Percentiles rank a stretch among this genome's conserved stretches.
Evolutionary conservation across 2,797 vertebrate species (phyloP).

Genomic region (Lates japonicus): DNA sequence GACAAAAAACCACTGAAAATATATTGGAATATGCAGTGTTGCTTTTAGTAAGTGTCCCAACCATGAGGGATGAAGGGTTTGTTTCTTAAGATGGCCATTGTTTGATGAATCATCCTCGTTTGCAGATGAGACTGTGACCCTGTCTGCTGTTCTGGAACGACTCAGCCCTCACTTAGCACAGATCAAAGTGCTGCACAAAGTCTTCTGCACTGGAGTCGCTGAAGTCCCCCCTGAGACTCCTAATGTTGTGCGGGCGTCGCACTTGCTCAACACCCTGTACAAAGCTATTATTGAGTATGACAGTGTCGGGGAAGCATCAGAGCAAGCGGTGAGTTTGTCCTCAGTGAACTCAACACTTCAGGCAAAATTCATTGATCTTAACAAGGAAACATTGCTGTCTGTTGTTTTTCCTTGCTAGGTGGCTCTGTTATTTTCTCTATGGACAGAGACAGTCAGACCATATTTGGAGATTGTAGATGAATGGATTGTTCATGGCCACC

Average conservation of each 20-base stretch:
- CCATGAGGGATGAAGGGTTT: background rate
- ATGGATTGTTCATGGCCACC: slow-evolving; percentile 97
- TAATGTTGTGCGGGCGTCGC: slow-evolving; percentile 96
- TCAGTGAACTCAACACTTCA: background rate
- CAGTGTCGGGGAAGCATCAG: slow-evolving; percentile 94
- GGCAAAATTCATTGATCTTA: background rate
- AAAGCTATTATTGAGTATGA: slow-evolving; percentile 98
- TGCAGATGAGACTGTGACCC: slow-evolving; percentile 93
- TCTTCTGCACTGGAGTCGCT: slow-evolving; percentile 97
- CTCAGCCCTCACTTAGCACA: slow-evolving; percentile 93
- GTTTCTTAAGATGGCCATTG: background rate
- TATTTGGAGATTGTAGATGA: slow-evolving; percentile 98
- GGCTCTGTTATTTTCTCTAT: slow-evolving; percentile 95
- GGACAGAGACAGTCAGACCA: slow-evolving; percentile 97
- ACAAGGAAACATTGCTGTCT: background rate
- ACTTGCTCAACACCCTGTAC: slow-evolving; percentile 97
- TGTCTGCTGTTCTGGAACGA: slow-evolving; percentile 92
- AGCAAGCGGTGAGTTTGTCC: slow-evolving; percentile 89
- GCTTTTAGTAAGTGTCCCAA: background rate
- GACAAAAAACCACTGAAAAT: no score
- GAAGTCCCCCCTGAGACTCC: slow-evolving; percentile 95
- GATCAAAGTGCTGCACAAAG: slow-evolving; percentile 94
- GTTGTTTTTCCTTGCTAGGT: slow-evolving; percentile 84
- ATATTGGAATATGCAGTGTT: background rate
- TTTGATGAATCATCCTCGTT: slow-evolving; percentile 3